These are phyloP conservation scores for Nemotelus nigrinus DNA, from an alignment of 2,888 invertebrate species.

Conservation along the genomic window DNA sequence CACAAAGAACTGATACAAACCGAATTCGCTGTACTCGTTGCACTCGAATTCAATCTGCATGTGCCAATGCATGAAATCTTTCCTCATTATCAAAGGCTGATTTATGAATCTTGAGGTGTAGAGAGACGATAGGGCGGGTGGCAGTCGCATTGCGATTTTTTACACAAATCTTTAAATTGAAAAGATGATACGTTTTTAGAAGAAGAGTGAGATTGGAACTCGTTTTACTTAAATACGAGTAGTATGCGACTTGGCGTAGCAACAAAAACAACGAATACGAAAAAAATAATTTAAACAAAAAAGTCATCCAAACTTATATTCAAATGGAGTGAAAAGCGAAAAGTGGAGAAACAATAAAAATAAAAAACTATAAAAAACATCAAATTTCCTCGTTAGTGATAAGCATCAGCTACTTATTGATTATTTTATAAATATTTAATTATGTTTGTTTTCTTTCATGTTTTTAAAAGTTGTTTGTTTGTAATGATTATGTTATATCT, in stretches of 20 bases:
- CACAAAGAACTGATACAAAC: conserved; percentile 89
- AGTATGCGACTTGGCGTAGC: not conserved
- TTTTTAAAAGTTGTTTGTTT: conserved; percentile 3
- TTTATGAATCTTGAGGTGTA: conserved; percentile 84
- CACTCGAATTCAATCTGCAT: conserved; percentile 93
- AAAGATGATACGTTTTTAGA: not conserved
- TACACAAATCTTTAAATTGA: not conserved
- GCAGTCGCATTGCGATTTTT: not conserved
- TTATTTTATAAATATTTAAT: not conserved
- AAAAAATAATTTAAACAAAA: not conserved
- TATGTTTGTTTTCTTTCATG: not conserved
- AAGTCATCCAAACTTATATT: not conserved
- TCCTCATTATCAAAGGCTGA: conserved; percentile 93
- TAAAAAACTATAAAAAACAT: no score
- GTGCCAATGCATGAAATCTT: conserved; percentile 90
- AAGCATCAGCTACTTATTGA: not conserved
- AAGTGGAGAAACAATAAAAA: not conserved
- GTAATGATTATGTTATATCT: no score
- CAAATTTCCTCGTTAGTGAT: not conserved
- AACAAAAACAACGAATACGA: not conserved
- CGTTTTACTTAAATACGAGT: not conserved
- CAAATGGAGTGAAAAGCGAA: not conserved
- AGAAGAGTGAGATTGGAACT: no score
- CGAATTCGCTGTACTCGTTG: conserved; percentile 94
- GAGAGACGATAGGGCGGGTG: conserved; percentile 54